Base-by-base conservation (phyloP, 2,113 vertebrate species). In the Caloenas nicobarica region DNA sequence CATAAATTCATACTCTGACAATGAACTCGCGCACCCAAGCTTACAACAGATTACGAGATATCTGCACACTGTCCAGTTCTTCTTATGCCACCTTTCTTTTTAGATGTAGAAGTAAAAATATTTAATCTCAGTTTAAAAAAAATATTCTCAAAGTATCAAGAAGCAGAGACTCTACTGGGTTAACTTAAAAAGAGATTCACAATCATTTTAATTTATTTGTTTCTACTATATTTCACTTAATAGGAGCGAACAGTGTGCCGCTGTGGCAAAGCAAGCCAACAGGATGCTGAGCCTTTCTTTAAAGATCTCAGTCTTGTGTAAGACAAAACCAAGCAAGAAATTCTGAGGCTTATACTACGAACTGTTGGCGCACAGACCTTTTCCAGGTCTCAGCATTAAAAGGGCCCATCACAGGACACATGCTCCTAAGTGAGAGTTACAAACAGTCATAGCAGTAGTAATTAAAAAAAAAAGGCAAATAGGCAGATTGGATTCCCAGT, bases 401-500 rank as follows among this genome's bases (percentile, higher is more conserved):
- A 74, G 29, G 5, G 40, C 15, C 54, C 33, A 71, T 28, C 33
- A 40, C 24, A 34, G 10, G n/a, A 26, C 28, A 61, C 1, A 50
- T 31, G 23, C 42, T 96, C 79, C 58, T 58, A 54, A n/a, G 58
- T 46, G 54, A 4, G 33, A 91, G 44, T 44, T 91, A 48, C 81
- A 93, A 85, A 71, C 17, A 62, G 36, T 40, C 88, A 44, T 5
- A 88, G 31, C 16, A 85, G 48, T 34, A 89, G 40, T 72, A 94
- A 81, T 94, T 80, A 34, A 16, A 68, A 17, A 48, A 24, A 69
- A 42, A 16, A 36, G 14, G 17, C 44, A 66, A 92, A 87, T 9
- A 46, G 42, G 57, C 83, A 94, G 71, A 72, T 17, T 85, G 40
- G 23, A 91, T 90, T 96, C 95, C 81, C 89, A 74, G 34, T 25